phyloP scores from a whole-genome alignment of 2,797 vertebrate genomes.

The Notolepis coatsorum region DNA sequence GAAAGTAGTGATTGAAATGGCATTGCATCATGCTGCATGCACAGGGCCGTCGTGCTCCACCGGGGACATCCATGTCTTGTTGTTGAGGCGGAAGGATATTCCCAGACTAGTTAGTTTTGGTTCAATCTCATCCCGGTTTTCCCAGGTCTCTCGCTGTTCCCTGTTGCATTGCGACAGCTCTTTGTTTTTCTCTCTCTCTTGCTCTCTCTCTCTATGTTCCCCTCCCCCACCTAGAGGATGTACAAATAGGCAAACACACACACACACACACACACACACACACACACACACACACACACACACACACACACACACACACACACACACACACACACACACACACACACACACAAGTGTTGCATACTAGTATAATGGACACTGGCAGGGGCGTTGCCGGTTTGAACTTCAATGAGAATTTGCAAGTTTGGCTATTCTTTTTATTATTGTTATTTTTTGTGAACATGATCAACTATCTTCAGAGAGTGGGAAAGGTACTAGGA shows the following conservation, averaged over 20 bases:
- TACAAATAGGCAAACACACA: neutral
- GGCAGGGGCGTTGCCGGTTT: too few relatives aligned
- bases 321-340: neutral
- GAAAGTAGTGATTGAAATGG: neutral
- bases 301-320: neutral
- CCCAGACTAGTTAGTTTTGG: neutral
- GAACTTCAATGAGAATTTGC: too few relatives aligned
- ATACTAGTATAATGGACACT: too few relatives aligned
- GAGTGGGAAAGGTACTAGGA: too few relatives aligned
- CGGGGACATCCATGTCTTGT: neutral
- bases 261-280: neutral
- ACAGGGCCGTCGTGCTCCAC: too few relatives aligned
- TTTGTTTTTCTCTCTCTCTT: slow-evolving; percentile 30
- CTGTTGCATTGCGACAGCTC: slow-evolving; percentile 12
- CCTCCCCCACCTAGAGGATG: slow-evolving; percentile 10
- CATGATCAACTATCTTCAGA: too few relatives aligned
- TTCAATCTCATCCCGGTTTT: slow-evolving; percentile 6
- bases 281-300: neutral
- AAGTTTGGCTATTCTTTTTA: too few relatives aligned
- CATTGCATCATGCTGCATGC: neutral
- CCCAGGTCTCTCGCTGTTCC: slow-evolving; percentile 12
- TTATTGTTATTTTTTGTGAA: too few relatives aligned
- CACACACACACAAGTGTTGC: too few relatives aligned
- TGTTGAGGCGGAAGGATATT: neutral
- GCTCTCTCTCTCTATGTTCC: too few relatives aligned